Conservation (phyloP, 2,113 vertebrate species). For the Aegotheles bennettii region DNA sequence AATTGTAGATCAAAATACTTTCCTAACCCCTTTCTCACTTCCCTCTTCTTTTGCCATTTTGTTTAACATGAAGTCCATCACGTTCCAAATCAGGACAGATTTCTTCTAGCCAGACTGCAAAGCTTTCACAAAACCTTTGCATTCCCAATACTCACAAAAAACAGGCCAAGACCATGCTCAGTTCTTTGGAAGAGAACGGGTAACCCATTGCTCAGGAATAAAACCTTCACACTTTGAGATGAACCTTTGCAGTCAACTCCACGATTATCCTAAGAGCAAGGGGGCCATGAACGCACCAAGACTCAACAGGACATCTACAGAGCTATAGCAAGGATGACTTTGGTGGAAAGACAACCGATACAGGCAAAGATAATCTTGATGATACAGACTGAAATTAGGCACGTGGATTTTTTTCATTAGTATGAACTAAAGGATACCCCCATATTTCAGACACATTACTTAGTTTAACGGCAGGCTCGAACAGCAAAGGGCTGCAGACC, state of each 20-base stretch:
- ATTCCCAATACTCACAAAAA: not conserved
- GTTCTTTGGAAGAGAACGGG: not conserved
- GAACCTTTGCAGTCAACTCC: not conserved
- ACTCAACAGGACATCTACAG: not conserved
- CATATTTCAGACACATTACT: not conserved
- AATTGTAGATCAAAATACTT: not conserved
- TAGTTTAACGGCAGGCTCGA: not conserved
- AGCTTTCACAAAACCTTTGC: not conserved
- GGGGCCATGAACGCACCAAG: not conserved
- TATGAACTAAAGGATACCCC: not conserved
- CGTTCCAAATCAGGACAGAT: not conserved
- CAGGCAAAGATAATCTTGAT: not conserved
- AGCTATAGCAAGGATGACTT: not conserved
- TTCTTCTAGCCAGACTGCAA: not conserved
- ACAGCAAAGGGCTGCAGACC: not conserved
- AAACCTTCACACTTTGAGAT: not conserved
- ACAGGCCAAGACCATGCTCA: not conserved
- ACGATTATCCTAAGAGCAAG: not conserved
- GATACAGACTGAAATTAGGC: not conserved
- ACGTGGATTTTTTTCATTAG: not conserved
- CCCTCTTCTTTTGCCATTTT: not conserved
- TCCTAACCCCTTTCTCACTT: not conserved
- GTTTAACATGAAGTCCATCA: not conserved
- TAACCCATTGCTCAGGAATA: not conserved
- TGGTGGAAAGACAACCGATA: not conserved